Evolutionary conservation across 2,113 vertebrate species (phyloP).

Genomic region (Pandion haliaetus): DNA sequence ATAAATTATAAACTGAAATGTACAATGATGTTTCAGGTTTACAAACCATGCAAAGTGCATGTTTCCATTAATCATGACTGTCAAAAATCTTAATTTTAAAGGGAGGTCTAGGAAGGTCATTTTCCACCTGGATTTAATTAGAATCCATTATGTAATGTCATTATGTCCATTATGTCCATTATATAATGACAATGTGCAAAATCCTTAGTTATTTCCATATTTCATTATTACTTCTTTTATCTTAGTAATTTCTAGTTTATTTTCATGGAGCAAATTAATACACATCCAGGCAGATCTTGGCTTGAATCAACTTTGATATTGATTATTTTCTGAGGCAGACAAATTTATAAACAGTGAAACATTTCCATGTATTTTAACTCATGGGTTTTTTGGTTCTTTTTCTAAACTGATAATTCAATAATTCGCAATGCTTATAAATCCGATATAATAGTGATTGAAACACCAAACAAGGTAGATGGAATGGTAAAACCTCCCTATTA

Average conservation of each 20-base stretch:
- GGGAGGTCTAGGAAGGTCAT: conserved; percentile 47
- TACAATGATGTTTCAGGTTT: conserved; percentile 15
- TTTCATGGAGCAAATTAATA: not conserved
- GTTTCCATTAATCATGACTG: conserved; percentile 41
- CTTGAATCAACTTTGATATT: not conserved
- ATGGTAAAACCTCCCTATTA: not conserved
- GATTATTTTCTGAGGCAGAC: not conserved
- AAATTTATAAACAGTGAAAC: not conserved
- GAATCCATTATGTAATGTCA: conserved; percentile 58
- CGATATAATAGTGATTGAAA: not conserved
- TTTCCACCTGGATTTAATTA: conserved; percentile 64
- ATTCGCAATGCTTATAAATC: not conserved
- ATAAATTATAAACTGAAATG: conserved; percentile 59
- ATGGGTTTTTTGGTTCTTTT: not conserved
- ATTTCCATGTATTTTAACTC: not conserved
- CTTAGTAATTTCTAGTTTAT: not conserved
- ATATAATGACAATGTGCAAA: not conserved
- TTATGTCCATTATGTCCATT: conserved; percentile 56
- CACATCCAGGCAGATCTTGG: not conserved
- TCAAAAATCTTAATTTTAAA: conserved; percentile 44
- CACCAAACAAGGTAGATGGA: conserved; percentile 6
- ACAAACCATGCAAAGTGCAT: conserved; percentile 56
- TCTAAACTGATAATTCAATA: not conserved
- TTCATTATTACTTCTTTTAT: conserved; percentile 6
- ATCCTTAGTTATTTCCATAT: not conserved